Evolutionary conservation across 2,888 invertebrate species (phyloP), one percentile per base, ranked within the genome.

Genomic region (Meganola albula): DNA sequence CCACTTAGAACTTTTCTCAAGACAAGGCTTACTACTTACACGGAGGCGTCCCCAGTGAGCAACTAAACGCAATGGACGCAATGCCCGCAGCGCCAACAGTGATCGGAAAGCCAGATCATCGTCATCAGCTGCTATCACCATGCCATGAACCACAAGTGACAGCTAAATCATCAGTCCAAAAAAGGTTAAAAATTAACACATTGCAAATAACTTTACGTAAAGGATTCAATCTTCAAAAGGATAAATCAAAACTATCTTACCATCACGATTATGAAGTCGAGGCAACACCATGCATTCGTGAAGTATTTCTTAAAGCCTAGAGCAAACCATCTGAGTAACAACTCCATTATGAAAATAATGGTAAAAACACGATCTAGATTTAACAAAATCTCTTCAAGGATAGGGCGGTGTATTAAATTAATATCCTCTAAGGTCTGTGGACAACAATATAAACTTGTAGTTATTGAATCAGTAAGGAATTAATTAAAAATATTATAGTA

Each of bases 261-360:
- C 94, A 96, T 96, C 62, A 98, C 98, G 86, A 99, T 99, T 73
- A 98, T 92, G 87, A 99, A 98, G 88, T 99, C 98, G 63, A 99
- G 92, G 98, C 98, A 98, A 88, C 98, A 98, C 98, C 98, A 99
- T 43, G 98, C 98, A 71, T 98, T 98, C 27, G 97, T 97, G 80
- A 98, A 99, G 87, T 99, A 99, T 74, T 96, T 96, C 73, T 94
- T 94, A 80, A 97, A 98, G 62, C 99, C 98, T 68, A 97, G 91
- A 49, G 98, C 98, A 72, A 98, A 89, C 97, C 97, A 98, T 86
- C 98, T 99, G 78, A 98, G 94, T 80, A 98, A 93, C 98, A 99
- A 98, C 89, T 99, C 99, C 66, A 97, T 88, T 88, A 98, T 96
- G 90, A 99, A 99, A 78, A 98, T 96, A 53, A 97, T 96, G 47